These are phyloP conservation scores for Metaphire vulgaris DNA, from an alignment of 1,140 invertebrate genomes.

Conservation along the genomic window DNA sequence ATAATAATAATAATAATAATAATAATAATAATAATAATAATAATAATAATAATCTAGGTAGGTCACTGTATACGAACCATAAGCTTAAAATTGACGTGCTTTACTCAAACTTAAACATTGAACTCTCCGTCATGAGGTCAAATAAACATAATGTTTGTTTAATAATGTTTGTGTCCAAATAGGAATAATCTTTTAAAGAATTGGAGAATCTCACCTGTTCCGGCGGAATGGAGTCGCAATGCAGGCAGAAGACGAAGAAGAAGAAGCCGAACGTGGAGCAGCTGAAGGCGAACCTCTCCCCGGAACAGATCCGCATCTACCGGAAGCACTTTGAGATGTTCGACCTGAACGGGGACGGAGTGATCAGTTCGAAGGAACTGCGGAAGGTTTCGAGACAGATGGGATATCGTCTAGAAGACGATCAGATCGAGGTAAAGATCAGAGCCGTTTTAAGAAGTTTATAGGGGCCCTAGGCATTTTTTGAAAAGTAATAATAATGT, in stretches of 20 bases:
- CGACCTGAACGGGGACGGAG: slow-evolving; percentile 20
- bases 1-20: no score
- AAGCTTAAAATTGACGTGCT: no score
- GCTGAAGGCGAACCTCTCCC: slow-evolving; percentile 1
- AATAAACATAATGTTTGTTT: no score
- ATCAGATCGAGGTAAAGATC: slow-evolving; percentile 14
- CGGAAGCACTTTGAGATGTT: slow-evolving; percentile 22
- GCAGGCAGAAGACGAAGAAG: background rate
- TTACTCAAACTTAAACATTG: no score
- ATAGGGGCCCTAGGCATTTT: background rate
- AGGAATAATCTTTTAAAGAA: no score
- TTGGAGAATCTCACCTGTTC: no score
- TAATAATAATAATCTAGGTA: no score
- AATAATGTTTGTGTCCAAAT: no score
- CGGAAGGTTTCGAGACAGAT: slow-evolving; percentile 9
- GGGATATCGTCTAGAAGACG: slow-evolving; percentile 5
- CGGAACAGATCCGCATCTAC: slow-evolving; percentile 15
- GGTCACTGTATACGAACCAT: no score
- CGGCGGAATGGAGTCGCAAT: background rate
- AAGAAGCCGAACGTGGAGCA: background rate
- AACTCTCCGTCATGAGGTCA: no score
- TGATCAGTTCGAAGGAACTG: slow-evolving; percentile 17
- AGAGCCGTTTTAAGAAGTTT: background rate
- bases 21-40: no score
- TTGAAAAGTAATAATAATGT: no score